Evolutionary conservation across 2,113 vertebrate genomes (phyloP).

Genomic region (Perccottus glenii): DNA sequence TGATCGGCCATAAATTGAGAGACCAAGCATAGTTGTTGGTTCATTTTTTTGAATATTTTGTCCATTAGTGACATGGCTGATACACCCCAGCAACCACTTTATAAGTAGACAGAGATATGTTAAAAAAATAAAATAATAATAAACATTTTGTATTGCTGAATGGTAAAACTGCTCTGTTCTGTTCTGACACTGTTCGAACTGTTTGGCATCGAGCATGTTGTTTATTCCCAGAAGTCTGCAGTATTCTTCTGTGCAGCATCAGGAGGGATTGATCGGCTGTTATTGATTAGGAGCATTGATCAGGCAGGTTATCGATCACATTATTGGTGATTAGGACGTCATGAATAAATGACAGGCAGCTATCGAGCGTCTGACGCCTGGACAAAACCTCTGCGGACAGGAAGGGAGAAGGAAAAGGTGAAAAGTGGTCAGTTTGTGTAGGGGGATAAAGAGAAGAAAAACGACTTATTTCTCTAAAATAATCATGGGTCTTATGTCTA

Average conservation of each 20-base stretch:
- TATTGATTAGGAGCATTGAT: constrained; percentile 65
- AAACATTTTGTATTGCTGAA: background rate
- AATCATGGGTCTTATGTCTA: background rate
- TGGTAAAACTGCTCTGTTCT: constrained; percentile 1
- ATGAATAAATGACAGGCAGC: constrained; percentile 66
- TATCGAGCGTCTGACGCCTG: constrained; percentile 47
- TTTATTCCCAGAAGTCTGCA: constrained; percentile 45
- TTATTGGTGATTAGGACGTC: constrained; percentile 69
- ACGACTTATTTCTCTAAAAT: background rate
- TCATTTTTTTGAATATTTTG: too few species aligned
- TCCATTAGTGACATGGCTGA: constrained; percentile 5
- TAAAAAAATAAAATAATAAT: background rate
- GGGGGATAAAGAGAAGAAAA: background rate
- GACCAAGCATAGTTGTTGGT: too few species aligned
- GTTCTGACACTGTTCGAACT: background rate
- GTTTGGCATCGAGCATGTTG: constrained; percentile 13
- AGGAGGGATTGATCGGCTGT: constrained; percentile 53
- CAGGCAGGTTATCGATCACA: constrained; percentile 56
- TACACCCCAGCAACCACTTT: constrained; percentile 29
- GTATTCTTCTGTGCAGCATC: constrained; percentile 42
- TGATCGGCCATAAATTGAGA: too few species aligned
- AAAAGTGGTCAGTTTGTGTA: background rate
- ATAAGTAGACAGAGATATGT: constrained; percentile 31
- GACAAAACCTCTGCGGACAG: constrained; percentile 43
- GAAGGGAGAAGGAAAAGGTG: background rate